Evolutionary conservation across 2,113 vertebrate genomes (phyloP).

Genomic region (Formicarius rufipectus): DNA sequence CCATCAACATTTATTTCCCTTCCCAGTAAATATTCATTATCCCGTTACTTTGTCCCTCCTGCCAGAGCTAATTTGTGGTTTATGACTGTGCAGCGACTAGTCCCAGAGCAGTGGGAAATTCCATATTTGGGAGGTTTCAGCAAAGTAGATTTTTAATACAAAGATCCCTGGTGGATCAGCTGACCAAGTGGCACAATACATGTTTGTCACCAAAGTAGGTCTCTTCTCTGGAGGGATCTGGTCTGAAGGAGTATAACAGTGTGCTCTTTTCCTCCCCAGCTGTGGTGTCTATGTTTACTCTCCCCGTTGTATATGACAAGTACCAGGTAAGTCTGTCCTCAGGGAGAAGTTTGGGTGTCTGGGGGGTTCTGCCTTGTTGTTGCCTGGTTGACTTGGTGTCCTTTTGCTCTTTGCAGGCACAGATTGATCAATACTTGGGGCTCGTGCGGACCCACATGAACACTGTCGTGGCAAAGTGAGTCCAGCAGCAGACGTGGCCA

Average conservation of each 20-base stretch:
- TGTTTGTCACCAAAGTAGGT: conserved; percentile 14
- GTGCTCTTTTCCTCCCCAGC: conserved; percentile 73
- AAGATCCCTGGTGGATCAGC: conserved; percentile 27
- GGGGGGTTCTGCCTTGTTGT: background rate
- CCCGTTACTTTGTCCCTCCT: background rate
- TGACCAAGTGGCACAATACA: background rate
- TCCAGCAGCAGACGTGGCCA: background rate
- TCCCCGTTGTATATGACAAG: conserved; percentile 97
- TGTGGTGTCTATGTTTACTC: conserved; percentile 97
- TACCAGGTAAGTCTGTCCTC: conserved; percentile 86
- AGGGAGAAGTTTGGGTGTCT: background rate
- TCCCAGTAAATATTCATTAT: background rate
- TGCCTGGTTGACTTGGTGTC: background rate
- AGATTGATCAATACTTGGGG: conserved; percentile 97
- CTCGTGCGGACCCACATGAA: conserved; percentile 96
- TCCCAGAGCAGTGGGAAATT: background rate
- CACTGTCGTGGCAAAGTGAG: conserved; percentile 95
- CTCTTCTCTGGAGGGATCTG: conserved; percentile 12
- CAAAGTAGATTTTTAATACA: background rate
- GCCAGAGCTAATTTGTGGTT: background rate
- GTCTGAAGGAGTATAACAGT: conserved; percentile 39
- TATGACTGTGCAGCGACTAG: background rate
- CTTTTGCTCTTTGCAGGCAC: conserved; percentile 80
- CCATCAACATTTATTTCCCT: background rate
- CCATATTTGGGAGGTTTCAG: conserved; percentile 6